A percentile compares a stretch with the other conserved stretches of the same genome.
Evolutionary conservation across 2,113 vertebrate genomes (phyloP).

Genomic region (Zosterops borbonicus): DNA sequence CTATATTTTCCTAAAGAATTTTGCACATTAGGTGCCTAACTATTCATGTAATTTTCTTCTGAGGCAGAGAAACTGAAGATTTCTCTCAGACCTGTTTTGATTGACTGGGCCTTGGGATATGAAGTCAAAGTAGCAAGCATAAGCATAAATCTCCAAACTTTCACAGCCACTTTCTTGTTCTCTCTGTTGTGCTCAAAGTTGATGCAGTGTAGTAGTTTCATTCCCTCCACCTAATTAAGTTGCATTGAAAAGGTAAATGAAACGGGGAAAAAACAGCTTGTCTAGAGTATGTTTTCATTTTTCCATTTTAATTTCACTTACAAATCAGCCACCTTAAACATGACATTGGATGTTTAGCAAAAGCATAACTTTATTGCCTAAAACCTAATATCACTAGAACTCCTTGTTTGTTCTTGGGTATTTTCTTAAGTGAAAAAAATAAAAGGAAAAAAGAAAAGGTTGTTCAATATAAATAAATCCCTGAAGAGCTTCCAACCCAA

Average conservation of each 20-base stretch:
- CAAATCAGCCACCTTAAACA: background rate
- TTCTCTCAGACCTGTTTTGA: background rate
- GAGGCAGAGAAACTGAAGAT: background rate
- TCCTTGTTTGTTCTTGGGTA: background rate
- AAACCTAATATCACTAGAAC: background rate
- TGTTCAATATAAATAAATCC: conserved; percentile 3
- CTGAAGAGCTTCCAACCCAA: conserved; percentile 22
- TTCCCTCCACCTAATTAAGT: background rate
- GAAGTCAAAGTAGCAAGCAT: background rate
- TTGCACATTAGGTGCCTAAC: background rate
- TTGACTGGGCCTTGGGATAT: background rate
- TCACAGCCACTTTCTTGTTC: background rate
- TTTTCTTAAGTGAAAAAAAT: background rate
- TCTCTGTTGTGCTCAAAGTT: background rate
- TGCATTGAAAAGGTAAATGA: background rate
- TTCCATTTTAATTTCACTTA: conserved; percentile 24
- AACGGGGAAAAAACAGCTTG: background rate
- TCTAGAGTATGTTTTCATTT: background rate
- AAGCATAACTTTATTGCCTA: background rate
- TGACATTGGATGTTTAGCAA: background rate
- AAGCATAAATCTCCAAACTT: background rate
- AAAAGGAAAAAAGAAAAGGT: background rate
- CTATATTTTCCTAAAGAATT: background rate
- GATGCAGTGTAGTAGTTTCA: background rate
- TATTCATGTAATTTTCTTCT: background rate